Base-by-base conservation (phyloP, 2,113 vertebrate species). In the Ceratotherium simum region DNA sequence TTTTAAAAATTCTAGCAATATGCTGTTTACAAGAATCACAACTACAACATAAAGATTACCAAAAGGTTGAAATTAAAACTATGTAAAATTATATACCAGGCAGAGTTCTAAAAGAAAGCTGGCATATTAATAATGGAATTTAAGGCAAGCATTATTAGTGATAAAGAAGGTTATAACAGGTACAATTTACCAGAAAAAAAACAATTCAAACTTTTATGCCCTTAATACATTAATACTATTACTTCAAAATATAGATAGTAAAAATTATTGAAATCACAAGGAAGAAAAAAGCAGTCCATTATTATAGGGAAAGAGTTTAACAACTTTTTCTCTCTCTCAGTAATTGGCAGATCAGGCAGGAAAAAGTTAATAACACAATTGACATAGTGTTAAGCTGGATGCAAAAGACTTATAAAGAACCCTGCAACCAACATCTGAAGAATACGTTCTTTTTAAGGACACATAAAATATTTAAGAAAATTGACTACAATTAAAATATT, bases 181-280 rank as follows among this genome's bases (percentile, higher is more conserved):
- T 76, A 54, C 82, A 18, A 27, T 75, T 96, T 86, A 48, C 36
- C 65, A 60, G 58, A 96, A 81, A 65, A 69, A 60, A 84, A 85
- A 67, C 10, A 81, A 7, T 72, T 90, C 16, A 54, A 65, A 51
- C 3, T 27, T 69, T 51, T 33, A 58, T 79, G 21, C 29, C 16
- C 27, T 80, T 65, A 72, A 8, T 56, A 70, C 18, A 27, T 42
- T 62, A 62, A 76, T 33, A 84, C 13, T 46, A 51, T 82, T 36
- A 87, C 33, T 20, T 73, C 33, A 58, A 75, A 81, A 51, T 56
- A 78, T 20, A 16, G 56, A 91, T 73, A 69, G 33, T 75, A 67
- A 69, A 67, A 54, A 51, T 42, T 60, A 51, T 18, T 82, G n/a
- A 82, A 86, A 88, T 87, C 78, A 51, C 16, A 91, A 78, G 60